Conservation (phyloP, 2,888 invertebrate genomes). For the Callyntrura guangdongensis region DNA sequence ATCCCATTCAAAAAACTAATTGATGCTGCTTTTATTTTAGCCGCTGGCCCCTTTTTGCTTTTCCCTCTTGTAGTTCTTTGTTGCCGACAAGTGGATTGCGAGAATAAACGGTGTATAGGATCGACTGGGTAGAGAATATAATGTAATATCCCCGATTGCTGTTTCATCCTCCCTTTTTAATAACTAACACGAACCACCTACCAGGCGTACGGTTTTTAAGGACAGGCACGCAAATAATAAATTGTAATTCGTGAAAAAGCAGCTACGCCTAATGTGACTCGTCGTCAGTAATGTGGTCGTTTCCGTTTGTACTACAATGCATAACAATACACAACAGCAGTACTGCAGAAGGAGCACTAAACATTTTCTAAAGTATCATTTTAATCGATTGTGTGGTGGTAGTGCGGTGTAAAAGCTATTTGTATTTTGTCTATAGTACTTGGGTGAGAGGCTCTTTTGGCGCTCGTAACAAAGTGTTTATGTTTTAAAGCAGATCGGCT, state of each 20-base stretch:
- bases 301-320: not conserved
- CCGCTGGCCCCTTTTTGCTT: slow-evolving; percentile 71
- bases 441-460: too few species aligned
- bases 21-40: slow-evolving; percentile 74
- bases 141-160: slow-evolving; percentile 1
- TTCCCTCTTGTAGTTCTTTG: slow-evolving; percentile 63
- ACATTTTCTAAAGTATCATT: not conserved
- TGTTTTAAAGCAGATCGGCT: not conserved
- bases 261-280: slow-evolving; percentile 14
- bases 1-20: slow-evolving; percentile 77
- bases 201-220: not conserved
- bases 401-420: not conserved
- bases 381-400: not conserved
- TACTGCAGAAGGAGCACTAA: too few species aligned
- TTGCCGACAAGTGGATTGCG: slow-evolving; percentile 73
- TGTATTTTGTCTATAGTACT: not conserved
- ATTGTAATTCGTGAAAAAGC: slow-evolving; percentile 15
- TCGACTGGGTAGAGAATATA: slow-evolving; percentile 52
- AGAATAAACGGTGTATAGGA: slow-evolving; percentile 60
- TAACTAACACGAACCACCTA: slow-evolving; percentile 21
- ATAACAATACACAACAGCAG: not conserved
- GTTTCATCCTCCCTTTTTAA: slow-evolving; percentile 5
- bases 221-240: slow-evolving; percentile 27
- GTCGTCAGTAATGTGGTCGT: slow-evolving; percentile 22
- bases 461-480: too few species aligned